phyloP scores from a whole-genome alignment of 2,797 vertebrate genomes.

The Coregonus suidteri region DNA sequence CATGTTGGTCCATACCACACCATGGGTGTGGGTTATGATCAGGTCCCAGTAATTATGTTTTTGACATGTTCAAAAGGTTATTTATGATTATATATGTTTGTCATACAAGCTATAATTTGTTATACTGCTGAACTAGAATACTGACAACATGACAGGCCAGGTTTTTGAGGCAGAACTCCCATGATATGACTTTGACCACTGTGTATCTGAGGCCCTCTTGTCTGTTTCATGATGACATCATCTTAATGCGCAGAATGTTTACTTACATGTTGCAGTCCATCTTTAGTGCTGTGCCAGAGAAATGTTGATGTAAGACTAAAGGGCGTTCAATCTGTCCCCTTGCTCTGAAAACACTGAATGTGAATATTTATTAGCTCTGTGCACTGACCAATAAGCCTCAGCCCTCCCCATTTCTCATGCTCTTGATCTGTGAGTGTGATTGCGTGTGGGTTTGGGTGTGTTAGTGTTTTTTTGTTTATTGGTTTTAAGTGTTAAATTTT shows the following conservation, averaged over 20 bases:
- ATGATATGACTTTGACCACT: background rate
- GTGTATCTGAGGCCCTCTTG: constrained; percentile 40
- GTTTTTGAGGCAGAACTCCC: constrained; percentile 7
- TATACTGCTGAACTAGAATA: constrained; percentile 25
- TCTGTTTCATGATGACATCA: constrained; percentile 65
- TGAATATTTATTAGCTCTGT: constrained; percentile 76
- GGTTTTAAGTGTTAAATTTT: constrained; percentile 69
- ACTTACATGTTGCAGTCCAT: constrained; percentile 21
- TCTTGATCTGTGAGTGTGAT: constrained; percentile 22
- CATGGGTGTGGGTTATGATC: constrained; percentile 11
- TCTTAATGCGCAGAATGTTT: constrained; percentile 53
- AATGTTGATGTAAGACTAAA: constrained; percentile 21
- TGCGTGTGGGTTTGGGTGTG: constrained; percentile 27
- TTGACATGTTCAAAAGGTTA: constrained; percentile 24
- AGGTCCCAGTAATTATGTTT: constrained; percentile 18
- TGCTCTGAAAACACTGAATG: constrained; percentile 75
- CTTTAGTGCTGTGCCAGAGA: constrained; percentile 6
- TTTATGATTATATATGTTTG: constrained; percentile 23
- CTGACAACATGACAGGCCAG: constrained; percentile 22
- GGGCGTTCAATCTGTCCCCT: constrained; percentile 36
- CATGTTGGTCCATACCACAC: constrained; percentile 29
- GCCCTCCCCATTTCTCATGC: constrained; percentile 69
- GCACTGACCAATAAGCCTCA: constrained; percentile 70
- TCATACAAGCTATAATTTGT: constrained; percentile 29
- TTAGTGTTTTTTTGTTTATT: constrained; percentile 51